phyloP scores from a whole-genome alignment of 2,113 vertebrate genomes.

The Electrona antarctica region DNA sequence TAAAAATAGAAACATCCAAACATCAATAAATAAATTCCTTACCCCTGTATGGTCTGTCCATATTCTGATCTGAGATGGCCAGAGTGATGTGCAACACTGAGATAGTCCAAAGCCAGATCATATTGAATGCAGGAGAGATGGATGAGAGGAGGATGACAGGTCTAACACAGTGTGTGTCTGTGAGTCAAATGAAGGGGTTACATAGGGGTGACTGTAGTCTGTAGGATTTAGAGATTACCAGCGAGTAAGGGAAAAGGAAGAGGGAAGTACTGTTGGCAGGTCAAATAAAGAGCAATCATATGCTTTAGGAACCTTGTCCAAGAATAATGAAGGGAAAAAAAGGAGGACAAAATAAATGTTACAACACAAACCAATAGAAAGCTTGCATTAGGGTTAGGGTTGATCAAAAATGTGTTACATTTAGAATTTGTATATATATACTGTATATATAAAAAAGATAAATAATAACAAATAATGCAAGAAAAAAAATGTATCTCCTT shows the following conservation, averaged over 20 bases:
- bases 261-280: constrained; percentile 59
- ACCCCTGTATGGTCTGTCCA: constrained; percentile 52
- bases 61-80: constrained; percentile 27
- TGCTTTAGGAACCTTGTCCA: constrained; percentile 43
- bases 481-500: no score
- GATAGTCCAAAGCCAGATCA: constrained; percentile 51
- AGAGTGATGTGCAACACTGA: constrained; percentile 28
- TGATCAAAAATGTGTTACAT: no score
- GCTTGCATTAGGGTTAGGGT: no score
- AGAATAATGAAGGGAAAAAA: constrained; percentile 22
- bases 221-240: constrained; percentile 53
- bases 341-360: no score
- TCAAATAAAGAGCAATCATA: constrained; percentile 55
- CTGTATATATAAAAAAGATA: no score
- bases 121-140: constrained; percentile 37
- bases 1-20: not conserved
- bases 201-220: constrained; percentile 61
- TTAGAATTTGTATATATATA: no score
- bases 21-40: constrained; percentile 8
- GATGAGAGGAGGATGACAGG: constrained; percentile 16
- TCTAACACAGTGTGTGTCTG: constrained; percentile 31
- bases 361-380: no score
- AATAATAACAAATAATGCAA: no score
- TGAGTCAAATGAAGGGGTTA: constrained; percentile 63
- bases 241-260: constrained; percentile 73